A percentile compares a stretch with the other conserved stretches of the same genome.
Conservation (phyloP, 1,140 invertebrate species). For the Leptinotarsa undecemlineata region DNA sequence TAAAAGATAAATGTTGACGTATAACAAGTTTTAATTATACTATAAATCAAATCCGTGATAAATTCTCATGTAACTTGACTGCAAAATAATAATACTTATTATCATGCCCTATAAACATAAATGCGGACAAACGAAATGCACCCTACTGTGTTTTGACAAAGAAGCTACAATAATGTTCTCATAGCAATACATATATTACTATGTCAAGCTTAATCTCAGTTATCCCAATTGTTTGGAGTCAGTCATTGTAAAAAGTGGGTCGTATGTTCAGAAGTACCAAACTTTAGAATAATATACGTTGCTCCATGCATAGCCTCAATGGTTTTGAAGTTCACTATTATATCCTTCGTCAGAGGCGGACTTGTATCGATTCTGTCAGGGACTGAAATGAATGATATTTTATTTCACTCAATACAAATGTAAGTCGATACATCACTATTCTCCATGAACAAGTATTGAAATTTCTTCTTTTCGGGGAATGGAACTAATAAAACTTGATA, state of each 20-base stretch:
- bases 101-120: slow-evolving; percentile 31
- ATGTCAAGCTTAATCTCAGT: slow-evolving; percentile 37
- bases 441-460: too few relatives aligned
- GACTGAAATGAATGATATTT: background rate
- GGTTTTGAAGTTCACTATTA: slow-evolving; percentile 11
- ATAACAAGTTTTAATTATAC: slow-evolving; percentile 11
- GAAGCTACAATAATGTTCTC: slow-evolving; percentile 32
- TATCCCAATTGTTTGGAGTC: slow-evolving; percentile 37
- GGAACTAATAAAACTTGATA: too few relatives aligned
- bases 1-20: too few relatives aligned
- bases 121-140: slow-evolving; percentile 27
- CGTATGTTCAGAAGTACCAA: slow-evolving; percentile 21
- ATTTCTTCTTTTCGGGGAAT: too few relatives aligned
- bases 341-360: background rate
- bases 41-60: slow-evolving; percentile 23
- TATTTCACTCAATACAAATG: too few relatives aligned
- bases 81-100: slow-evolving; percentile 28
- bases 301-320: slow-evolving; percentile 3
- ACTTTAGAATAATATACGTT: slow-evolving; percentile 9
- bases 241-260: slow-evolving; percentile 38
- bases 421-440: too few relatives aligned
- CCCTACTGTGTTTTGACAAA: slow-evolving; percentile 32
- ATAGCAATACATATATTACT: slow-evolving; percentile 37
- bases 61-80: slow-evolving; percentile 29
- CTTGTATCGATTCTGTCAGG: background rate